Evolutionary conservation across 2,113 vertebrate genomes (phyloP).

Genomic region (Agapornis roseicollis): DNA sequence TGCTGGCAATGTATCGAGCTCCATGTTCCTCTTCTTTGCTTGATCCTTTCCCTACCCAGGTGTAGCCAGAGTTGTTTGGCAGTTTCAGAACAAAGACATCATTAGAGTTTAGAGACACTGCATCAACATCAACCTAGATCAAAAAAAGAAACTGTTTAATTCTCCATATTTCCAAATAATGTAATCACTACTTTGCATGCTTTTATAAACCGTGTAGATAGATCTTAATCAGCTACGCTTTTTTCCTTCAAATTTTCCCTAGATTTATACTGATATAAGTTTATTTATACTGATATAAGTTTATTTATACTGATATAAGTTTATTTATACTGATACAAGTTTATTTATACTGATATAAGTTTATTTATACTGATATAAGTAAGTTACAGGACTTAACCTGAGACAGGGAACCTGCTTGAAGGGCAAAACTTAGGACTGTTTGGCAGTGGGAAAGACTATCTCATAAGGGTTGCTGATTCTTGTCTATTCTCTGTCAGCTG

Average conservation of each 20-base stretch:
- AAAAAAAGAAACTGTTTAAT: background rate
- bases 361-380: background rate
- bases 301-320: background rate
- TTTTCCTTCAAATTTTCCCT: background rate
- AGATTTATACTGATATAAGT: background rate
- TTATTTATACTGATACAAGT: background rate
- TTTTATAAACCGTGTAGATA: background rate
- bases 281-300: background rate
- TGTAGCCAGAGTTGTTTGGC: constrained; percentile 74
- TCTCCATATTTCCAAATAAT: background rate
- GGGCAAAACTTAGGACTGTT: background rate
- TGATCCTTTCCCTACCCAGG: constrained; percentile 86
- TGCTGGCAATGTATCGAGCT: constrained; percentile 75
- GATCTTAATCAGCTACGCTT: background rate
- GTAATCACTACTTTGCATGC: background rate
- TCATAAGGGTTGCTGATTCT: background rate
- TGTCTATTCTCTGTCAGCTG: background rate
- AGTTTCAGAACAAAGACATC: constrained; percentile 88
- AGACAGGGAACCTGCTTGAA: background rate
- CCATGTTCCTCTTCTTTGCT: constrained; percentile 83
- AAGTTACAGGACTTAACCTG: background rate
- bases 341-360: background rate
- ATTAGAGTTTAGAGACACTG: constrained; percentile 87
- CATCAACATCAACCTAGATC: constrained; percentile 79
- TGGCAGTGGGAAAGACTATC: background rate